Conservation (phyloP, 2,888 invertebrate genomes). For the Watsonalla cultraria region DNA sequence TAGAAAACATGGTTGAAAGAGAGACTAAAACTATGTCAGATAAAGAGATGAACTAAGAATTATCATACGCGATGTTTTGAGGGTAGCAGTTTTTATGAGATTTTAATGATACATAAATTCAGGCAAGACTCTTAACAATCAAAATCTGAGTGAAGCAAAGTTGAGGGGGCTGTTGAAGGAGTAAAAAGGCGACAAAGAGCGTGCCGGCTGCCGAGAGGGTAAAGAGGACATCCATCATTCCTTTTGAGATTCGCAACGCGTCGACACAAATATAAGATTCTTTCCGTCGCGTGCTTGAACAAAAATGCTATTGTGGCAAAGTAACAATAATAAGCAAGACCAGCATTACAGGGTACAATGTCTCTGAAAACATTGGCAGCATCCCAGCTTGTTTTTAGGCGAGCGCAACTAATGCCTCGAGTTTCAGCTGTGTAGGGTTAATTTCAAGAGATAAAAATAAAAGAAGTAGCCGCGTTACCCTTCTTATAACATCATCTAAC, state of each 20-base stretch:
- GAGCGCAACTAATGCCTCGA: background rate
- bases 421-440: no score
- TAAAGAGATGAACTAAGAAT: no score
- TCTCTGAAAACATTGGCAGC: no score
- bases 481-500: no score
- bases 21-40: no score
- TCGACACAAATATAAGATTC: background rate
- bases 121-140: background rate
- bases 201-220: background rate
- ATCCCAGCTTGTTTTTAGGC: background rate
- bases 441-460: no score
- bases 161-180: background rate
- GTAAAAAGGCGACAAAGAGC: constrained; percentile 4
- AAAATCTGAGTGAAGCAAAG: background rate
- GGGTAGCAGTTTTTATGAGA: background rate
- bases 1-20: no score
- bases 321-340: background rate
- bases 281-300: constrained; percentile 7
- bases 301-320: constrained; percentile 5
- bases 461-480: no score
- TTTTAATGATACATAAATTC: background rate
- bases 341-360: background rate
- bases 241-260: constrained; percentile 5
- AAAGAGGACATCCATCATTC: constrained; percentile 13
- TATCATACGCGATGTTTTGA: no score